Conservation (phyloP, 1,140 invertebrate species). For the Monochamus saltuarius region DNA sequence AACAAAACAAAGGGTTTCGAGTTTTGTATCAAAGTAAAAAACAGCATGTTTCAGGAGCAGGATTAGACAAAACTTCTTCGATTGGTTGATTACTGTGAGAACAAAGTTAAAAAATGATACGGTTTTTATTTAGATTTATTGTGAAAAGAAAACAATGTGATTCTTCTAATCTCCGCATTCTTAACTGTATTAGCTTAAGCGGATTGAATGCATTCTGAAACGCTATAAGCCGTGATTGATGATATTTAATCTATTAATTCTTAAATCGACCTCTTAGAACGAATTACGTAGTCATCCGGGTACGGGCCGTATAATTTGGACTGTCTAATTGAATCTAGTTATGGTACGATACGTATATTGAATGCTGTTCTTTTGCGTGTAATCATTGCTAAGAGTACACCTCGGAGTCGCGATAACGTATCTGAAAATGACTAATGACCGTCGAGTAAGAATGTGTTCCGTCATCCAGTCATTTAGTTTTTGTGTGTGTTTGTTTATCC, state of each 20-base stretch:
- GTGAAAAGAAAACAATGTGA: too few relatives aligned
- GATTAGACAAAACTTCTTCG: too few relatives aligned
- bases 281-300: constrained; percentile 9
- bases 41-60: too few relatives aligned
- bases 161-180: too few relatives aligned
- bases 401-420: constrained; percentile 47
- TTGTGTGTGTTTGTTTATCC: constrained; percentile 62
- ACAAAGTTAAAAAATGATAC: too few relatives aligned
- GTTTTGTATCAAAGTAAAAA: too few relatives aligned
- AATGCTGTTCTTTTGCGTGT: constrained; percentile 27
- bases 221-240: constrained; percentile 6
- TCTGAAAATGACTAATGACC: constrained; percentile 50
- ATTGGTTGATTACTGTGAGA: too few relatives aligned
- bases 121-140: too few relatives aligned
- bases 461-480: constrained; percentile 64
- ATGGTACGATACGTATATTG: constrained; percentile 7
- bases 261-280: constrained; percentile 3
- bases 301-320: constrained; percentile 4
- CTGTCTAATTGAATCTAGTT: constrained; percentile 15
- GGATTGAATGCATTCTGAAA: too few relatives aligned
- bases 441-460: constrained; percentile 57
- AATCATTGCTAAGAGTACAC: constrained; percentile 46
- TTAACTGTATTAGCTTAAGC: too few relatives aligned
- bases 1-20: too few relatives aligned
- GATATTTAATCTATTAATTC: constrained; percentile 9